phyloP scores from a whole-genome alignment of 2,797 vertebrate species.

The Gymnothorax reevesii region DNA sequence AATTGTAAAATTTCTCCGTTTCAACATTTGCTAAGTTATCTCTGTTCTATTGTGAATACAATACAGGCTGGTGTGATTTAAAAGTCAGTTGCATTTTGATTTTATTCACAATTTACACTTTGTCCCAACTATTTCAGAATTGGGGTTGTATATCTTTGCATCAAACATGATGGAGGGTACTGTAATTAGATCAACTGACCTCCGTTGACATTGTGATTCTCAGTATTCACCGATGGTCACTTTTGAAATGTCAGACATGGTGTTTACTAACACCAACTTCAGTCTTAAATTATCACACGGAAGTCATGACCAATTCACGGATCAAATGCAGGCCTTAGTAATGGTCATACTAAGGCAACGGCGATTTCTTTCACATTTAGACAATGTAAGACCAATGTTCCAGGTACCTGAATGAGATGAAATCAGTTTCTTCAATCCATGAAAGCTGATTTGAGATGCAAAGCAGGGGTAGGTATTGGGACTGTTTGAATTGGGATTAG shows the following conservation, averaged over 20 bases:
- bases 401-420: neutral
- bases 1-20: no score
- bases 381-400: neutral
- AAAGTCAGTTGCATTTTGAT: no score
- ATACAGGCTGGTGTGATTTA: no score
- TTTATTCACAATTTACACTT: no score
- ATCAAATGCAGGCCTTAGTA: neutral
- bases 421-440: constrained; percentile 19
- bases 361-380: neutral
- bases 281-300: neutral
- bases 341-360: neutral
- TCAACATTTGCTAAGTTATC: no score
- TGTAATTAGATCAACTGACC: neutral
- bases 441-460: constrained; percentile 21
- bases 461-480: constrained; percentile 16
- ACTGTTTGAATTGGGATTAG: constrained; percentile 31
- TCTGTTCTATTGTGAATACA: no score
- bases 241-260: neutral
- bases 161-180: neutral
- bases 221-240: neutral
- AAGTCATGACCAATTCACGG: neutral
- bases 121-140: no score
- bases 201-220: neutral
- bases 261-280: neutral
- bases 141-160: no score